Evolutionary conservation across 2,888 invertebrate species (phyloP).

Genomic region (Hybos culiciformis): DNA sequence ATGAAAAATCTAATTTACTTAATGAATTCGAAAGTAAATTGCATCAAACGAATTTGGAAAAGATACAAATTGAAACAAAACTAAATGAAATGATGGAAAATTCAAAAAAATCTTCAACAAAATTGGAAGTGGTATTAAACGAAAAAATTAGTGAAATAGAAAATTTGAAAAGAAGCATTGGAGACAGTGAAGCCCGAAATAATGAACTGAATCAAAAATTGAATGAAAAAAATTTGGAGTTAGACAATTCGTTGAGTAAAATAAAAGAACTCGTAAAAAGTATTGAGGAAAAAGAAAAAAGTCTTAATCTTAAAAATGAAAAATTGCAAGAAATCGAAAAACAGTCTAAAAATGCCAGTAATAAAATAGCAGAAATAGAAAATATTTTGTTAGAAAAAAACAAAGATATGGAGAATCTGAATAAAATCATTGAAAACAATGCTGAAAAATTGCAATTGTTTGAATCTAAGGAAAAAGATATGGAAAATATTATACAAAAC

Average conservation of each 20-base stretch:
- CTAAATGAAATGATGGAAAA: not conserved
- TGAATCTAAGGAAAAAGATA: too few species aligned
- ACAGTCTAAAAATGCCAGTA: too few species aligned
- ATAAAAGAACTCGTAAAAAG: not conserved
- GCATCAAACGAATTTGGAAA: not conserved
- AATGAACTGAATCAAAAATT: slow-evolving; percentile 24
- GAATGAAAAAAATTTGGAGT: slow-evolving; percentile 16
- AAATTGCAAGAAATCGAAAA: not conserved
- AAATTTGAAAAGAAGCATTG: not conserved
- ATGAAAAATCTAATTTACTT: not conserved
- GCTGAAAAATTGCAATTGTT: too few species aligned
- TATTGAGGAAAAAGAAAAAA: not conserved
- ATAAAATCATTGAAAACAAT: not conserved
- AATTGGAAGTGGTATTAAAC: too few species aligned
- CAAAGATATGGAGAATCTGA: not conserved
- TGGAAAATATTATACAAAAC: too few species aligned
- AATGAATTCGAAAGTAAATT: not conserved
- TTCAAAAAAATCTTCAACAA: too few species aligned
- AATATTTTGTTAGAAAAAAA: not conserved
- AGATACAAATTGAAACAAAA: not conserved
- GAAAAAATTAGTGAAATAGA: too few species aligned
- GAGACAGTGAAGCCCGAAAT: slow-evolving; percentile 12
- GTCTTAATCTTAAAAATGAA: not conserved
- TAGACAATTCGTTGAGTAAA: not conserved
- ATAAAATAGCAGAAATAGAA: too few species aligned